Evolutionary conservation across 2,113 vertebrate genomes (phyloP).

Genomic region (Takifugu flavidus): DNA sequence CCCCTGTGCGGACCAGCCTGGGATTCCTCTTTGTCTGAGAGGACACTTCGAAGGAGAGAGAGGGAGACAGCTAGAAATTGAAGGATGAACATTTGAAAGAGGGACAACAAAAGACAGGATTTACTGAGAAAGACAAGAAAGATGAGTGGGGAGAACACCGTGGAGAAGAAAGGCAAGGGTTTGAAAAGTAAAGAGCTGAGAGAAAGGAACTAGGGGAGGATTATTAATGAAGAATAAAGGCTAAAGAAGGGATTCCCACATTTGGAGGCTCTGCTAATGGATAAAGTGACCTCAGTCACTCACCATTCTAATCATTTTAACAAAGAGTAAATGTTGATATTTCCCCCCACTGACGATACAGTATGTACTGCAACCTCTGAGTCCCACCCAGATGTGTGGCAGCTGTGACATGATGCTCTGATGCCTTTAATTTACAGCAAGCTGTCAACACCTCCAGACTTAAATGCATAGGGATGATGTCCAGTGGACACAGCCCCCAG

Average conservation of each 20-base stretch:
- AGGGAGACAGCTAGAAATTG: constrained; percentile 28
- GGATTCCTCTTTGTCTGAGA: constrained; percentile 66
- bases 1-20: constrained; percentile 23
- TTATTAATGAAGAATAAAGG: constrained; percentile 62
- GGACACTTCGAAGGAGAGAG: constrained; percentile 32
- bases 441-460: too few relatives aligned
- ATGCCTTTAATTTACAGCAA: too few relatives aligned
- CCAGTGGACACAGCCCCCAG: too few relatives aligned
- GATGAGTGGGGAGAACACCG: constrained; percentile 16
- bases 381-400: too few relatives aligned
- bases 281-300: constrained; percentile 36
- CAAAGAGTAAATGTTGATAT: too few relatives aligned
- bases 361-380: too few relatives aligned
- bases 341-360: too few relatives aligned
- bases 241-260: constrained; percentile 53
- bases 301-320: constrained; percentile 31
- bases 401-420: too few relatives aligned
- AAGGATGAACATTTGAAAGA: constrained; percentile 48
- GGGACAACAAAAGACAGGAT: constrained; percentile 54
- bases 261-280: constrained; percentile 27
- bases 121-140: constrained; percentile 43
- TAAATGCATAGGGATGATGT: too few relatives aligned
- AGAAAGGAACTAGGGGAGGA: constrained; percentile 49
- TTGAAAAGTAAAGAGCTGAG: constrained; percentile 21
- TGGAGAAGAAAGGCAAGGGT: constrained; percentile 33